Evolutionary conservation across 2,113 vertebrate species (phyloP), one percentile per base, ranked within the genome.

Genomic region (Isichthys henryi): DNA sequence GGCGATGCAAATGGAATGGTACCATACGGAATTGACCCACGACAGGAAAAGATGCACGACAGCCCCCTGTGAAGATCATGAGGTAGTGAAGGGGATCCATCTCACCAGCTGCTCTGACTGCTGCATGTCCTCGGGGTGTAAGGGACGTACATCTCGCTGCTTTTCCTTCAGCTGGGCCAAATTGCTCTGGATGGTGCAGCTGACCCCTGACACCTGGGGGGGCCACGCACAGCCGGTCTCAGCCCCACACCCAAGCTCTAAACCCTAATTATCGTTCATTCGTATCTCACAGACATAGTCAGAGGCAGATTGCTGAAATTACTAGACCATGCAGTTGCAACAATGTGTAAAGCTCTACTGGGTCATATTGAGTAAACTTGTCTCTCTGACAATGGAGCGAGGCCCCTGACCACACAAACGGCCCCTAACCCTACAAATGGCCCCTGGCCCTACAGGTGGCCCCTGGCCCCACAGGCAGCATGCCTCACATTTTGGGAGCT

Each of bases 401-500:
- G 27, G 15, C 35, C 70, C 56, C 56, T 56, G 53, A 1, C 50
- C 50, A 3, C 50, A 11, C 9, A 9, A 11, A 1, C 2, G 56
- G 15, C 3, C 56, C 70, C 13, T 39, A n/a, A n/a, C 50, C 50
- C 50, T 6, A 11, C 9, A 9, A 11, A 1, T 3, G 56, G 15
- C 3, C 56, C 70, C 13, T 39, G 13, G 31, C 15, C 49, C 35
- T 35, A 87, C 70, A 31, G 15, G 15, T 27, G 45, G 27, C 3
- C 77, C 31, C 46, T n/a, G 17, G 89, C 11, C 43, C 66, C 23
- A 35, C 77, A 88, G n/a, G 7, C 52, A 3, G 35, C 0, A 15
- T 50, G 0, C 95, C 97, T 98, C 94, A 99, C 98, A 0, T 98
- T 98, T 89, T 95, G 90, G 0, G 96, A 92, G 88, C 95, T 94